Conservation (phyloP, 2,797 vertebrate species). For the Mormyrops boulengeri region DNA sequence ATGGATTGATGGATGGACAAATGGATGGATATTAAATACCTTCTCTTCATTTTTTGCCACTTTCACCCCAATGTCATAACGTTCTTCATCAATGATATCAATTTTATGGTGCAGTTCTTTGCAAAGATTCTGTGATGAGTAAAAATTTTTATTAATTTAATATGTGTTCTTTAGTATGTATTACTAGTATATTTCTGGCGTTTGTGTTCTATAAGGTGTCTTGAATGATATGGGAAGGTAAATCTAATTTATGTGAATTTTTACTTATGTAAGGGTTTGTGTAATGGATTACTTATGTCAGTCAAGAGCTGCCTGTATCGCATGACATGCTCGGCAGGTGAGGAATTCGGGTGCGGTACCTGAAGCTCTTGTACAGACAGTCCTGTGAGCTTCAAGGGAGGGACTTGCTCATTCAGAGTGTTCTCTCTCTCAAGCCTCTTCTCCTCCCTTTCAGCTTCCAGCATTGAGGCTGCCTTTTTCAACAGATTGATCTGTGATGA, state of each 20-base stretch:
- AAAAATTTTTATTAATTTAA: neutral
- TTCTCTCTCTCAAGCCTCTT: conserved; percentile 47
- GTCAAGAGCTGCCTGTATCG: neutral
- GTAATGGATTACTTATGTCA: neutral
- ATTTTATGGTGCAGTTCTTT: conserved; percentile 61
- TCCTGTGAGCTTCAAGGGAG: conserved; percentile 45
- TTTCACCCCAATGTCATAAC: conserved; percentile 62
- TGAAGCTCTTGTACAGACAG: conserved; percentile 51
- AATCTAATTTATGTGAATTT: neutral
- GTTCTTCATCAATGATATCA: conserved; percentile 62
- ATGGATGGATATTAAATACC: neutral
- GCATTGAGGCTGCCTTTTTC: conserved; percentile 26
- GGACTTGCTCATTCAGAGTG: conserved; percentile 46
- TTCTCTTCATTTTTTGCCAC: conserved; percentile 51
- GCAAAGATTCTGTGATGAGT: conserved; percentile 52
- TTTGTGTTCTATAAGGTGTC: neutral
- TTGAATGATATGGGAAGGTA: neutral
- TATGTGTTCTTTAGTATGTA: neutral
- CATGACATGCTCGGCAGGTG: neutral
- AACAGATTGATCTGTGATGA: conserved; percentile 46
- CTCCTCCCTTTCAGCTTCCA: conserved; percentile 54
- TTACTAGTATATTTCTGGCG: neutral
- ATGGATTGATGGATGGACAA: neutral
- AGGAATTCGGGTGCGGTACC: conserved; percentile 32
- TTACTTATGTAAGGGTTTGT: neutral